Conservation (phyloP, 2,888 invertebrate genomes). For the Corbicula japonica region DNA sequence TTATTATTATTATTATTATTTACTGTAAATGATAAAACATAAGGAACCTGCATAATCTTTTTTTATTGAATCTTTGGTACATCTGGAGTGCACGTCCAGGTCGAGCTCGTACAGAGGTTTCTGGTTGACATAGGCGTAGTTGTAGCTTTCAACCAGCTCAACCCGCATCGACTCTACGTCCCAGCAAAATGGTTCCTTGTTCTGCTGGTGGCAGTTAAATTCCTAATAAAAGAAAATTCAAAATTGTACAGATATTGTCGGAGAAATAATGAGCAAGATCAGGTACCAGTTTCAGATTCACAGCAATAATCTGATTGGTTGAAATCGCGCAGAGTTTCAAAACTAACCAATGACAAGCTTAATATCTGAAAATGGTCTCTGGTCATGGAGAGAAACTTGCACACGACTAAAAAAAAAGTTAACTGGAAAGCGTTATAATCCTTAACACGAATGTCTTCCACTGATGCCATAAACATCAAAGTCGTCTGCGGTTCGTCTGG, state of each 20-base stretch:
- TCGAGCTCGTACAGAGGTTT: slow-evolving; percentile 57
- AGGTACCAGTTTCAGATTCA: neutral
- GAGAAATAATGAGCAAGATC: neutral
- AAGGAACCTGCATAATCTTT: neutral
- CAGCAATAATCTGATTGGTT: neutral
- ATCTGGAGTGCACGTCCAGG: slow-evolving; percentile 52
- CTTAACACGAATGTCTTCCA: too few species aligned
- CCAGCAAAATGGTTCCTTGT: slow-evolving; percentile 57
- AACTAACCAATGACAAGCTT: too few species aligned
- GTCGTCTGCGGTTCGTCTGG: too few species aligned
- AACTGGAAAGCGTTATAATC: too few species aligned
- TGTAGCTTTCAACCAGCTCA: slow-evolving; percentile 59
- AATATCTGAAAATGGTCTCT: too few species aligned
- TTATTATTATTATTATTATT: too few species aligned
- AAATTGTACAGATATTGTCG: too few species aligned
- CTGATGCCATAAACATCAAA: too few species aligned
- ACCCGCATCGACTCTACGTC: slow-evolving; percentile 55
- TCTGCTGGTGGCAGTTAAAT: slow-evolving; percentile 56
- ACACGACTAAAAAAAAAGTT: too few species aligned
- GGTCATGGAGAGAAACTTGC: too few species aligned
- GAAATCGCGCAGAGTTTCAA: too few species aligned
- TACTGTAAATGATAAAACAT: neutral
- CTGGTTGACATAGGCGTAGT: slow-evolving; percentile 51
- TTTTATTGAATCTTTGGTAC: slow-evolving; percentile 31
- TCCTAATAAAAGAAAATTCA: slow-evolving; percentile 28